These are phyloP conservation scores for Caranx melampygus DNA, from an alignment of 2,113 vertebrate species.

Conservation along the genomic window DNA sequence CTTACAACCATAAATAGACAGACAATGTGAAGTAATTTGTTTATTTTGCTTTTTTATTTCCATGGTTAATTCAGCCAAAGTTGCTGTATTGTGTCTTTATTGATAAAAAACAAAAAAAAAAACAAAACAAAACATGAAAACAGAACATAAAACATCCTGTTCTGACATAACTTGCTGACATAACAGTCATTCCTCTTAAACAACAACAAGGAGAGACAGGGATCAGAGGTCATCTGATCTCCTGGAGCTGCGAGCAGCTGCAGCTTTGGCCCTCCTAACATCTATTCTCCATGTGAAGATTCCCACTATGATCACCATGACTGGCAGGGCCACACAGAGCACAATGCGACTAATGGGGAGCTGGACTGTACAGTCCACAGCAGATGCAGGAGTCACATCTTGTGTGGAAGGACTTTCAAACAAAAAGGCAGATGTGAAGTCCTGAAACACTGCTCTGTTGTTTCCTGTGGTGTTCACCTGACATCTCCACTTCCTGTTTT, in stretches of 20 bases:
- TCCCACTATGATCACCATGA: conserved; percentile 56
- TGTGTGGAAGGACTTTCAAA: neutral
- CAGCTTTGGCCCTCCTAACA: neutral
- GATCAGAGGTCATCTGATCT: neutral
- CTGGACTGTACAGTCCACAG: rapidly evolving
- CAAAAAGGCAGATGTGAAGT: conserved; percentile 58
- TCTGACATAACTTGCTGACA: too few species aligned
- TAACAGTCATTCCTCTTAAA: too few species aligned
- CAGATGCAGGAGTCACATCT: rapidly evolving
- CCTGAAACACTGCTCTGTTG: neutral
- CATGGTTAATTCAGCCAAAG: neutral
- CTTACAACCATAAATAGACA: neutral
- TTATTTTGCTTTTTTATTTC: neutral
- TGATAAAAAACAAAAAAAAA: too few species aligned
- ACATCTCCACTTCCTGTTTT: conserved; percentile 63
- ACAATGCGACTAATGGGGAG: conserved; percentile 60
- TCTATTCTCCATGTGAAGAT: conserved; percentile 34
- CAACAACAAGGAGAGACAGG: neutral
- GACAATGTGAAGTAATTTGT: neutral
- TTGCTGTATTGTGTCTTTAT: too few species aligned
- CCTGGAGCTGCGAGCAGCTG: conserved; percentile 3
- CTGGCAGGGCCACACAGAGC: conserved; percentile 48
- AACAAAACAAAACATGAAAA: neutral
- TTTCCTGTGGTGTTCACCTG: conserved; percentile 10
- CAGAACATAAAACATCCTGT: too few species aligned